Conservation (phyloP, 2,113 vertebrate species). For the Odocoileus virginianus region DNA sequence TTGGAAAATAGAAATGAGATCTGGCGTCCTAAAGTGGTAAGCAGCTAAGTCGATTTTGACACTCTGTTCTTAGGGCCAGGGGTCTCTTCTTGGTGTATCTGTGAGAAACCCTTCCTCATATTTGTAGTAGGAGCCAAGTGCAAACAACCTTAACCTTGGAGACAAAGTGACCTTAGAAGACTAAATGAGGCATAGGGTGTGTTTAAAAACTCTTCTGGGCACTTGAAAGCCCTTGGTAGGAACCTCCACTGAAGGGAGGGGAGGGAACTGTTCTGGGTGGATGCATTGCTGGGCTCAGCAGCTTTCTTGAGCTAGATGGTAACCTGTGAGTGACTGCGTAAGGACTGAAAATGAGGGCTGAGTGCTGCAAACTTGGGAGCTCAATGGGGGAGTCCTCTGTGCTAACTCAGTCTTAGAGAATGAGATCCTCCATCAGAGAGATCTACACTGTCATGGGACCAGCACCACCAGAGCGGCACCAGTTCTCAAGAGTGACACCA, state of each 20-base stretch:
- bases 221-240: neutral
- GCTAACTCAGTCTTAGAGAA: neutral
- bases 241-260: neutral
- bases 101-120: neutral
- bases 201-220: neutral
- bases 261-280: neutral
- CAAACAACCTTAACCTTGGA: neutral
- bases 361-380: neutral
- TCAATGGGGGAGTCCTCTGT: neutral
- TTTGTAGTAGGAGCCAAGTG: neutral
- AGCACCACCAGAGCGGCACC: neutral
- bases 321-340: neutral
- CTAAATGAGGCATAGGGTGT: neutral
- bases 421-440: neutral
- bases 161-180: neutral
- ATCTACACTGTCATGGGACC: neutral
- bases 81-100: neutral
- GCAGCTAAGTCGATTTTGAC: neutral
- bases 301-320: neutral
- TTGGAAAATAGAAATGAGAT: neutral
- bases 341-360: neutral
- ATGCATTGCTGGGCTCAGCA: neutral
- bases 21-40: neutral
- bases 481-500: conserved; percentile 16
- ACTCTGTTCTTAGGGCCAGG: neutral